Percentiles rank a stretch among this genome's conserved stretches.
These are phyloP conservation scores for Lagopus leucura DNA, from an alignment of 2,113 vertebrate genomes.

Conservation along the genomic window DNA sequence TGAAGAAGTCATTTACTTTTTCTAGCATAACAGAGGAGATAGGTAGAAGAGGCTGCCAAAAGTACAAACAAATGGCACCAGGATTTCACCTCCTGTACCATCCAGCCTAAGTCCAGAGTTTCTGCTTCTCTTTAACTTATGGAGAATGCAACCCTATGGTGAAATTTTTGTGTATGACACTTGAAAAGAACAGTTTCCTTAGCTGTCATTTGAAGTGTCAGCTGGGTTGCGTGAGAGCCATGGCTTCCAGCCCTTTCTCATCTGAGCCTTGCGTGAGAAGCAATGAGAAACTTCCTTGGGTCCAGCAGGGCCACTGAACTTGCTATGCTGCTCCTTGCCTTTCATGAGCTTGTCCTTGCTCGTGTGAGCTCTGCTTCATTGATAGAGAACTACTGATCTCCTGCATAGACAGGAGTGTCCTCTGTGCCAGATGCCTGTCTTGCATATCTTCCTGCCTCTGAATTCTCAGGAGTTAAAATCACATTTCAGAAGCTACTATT, in stretches of 20 bases:
- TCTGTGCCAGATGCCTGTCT: neutral
- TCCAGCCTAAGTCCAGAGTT: neutral
- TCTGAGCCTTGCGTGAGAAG: neutral
- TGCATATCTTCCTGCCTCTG: neutral
- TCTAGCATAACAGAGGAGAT: neutral
- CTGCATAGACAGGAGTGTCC: neutral
- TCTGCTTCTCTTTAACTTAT: neutral
- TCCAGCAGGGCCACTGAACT: fast-evolving
- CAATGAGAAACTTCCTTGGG: neutral
- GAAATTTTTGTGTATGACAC: neutral
- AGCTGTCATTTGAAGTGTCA: neutral
- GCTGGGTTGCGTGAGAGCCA: neutral
- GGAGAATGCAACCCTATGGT: fast-evolving
- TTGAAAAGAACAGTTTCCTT: neutral
- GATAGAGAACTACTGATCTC: neutral
- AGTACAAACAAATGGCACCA: neutral
- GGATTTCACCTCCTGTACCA: neutral
- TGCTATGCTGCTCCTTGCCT: neutral
- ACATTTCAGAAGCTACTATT: neutral
- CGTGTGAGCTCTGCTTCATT: neutral
- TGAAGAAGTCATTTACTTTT: neutral
- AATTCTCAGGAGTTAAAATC: neutral
- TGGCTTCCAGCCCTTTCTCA: neutral
- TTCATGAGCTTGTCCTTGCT: neutral
- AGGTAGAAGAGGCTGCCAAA: neutral